Conservation (phyloP, 2,888 invertebrate genomes). For the Priocnemis perturbator region DNA sequence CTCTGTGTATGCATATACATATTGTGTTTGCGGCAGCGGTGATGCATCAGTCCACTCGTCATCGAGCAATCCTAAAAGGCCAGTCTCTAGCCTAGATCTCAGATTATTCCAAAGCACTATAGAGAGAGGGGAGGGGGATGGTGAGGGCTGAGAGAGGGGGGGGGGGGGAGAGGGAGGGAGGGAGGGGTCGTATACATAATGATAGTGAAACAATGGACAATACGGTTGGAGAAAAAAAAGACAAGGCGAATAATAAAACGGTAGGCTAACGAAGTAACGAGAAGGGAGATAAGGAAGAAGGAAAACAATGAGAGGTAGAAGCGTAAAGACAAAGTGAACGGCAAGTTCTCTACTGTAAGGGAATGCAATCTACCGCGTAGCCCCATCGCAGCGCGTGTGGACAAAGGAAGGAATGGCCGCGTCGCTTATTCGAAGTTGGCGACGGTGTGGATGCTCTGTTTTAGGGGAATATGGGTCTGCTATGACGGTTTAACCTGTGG, state of each 20-base stretch:
- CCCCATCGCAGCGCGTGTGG: too few species aligned
- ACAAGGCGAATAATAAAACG: not conserved
- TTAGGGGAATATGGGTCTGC: too few species aligned
- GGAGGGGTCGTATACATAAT: conserved; percentile 9
- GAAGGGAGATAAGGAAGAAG: conserved; percentile 2
- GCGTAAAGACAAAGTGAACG: not conserved
- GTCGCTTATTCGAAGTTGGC: too few species aligned
- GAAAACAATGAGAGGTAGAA: conserved; percentile 1
- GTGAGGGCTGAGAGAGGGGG: conserved; percentile 13
- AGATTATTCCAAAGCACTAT: conserved; percentile 57
- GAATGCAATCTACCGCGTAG: too few species aligned
- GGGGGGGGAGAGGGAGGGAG: conserved; percentile 9
- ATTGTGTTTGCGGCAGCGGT: too few species aligned
- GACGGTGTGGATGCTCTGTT: too few species aligned
- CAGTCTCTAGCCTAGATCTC: conserved; percentile 61
- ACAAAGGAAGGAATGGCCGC: too few species aligned
- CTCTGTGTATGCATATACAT: too few species aligned
- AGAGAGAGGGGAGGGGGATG: conserved; percentile 11
- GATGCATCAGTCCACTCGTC: conserved; percentile 26
- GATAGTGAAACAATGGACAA: conserved; percentile 2
- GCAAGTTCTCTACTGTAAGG: too few species aligned
- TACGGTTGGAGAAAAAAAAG: too few species aligned
- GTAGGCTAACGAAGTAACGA: conserved; percentile 8
- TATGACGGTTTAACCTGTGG: too few species aligned
- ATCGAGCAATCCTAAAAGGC: conserved; percentile 50